Base-by-base conservation (phyloP, 37 sponge, comb jelly and placozoan species). In the Crambe crambe region DNA sequence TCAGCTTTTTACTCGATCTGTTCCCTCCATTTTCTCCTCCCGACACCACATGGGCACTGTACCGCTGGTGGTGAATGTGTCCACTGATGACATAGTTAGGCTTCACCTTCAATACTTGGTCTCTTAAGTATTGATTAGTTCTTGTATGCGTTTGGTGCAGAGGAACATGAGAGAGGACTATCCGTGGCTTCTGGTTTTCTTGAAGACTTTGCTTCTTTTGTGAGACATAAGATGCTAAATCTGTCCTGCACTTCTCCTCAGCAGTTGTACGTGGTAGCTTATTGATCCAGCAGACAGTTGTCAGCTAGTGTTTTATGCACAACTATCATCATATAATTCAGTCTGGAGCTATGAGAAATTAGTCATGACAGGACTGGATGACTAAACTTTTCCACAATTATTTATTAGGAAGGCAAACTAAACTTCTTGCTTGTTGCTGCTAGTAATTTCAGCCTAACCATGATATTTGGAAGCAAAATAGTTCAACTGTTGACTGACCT, bases 81-180 rank as follows among this genome's bases (percentile, higher is more conserved):
- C 89, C 89, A 66, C 83, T 70, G 68, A 88, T 75, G 39, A 81
- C 32, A 70, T 66, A 87, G 35, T 42, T 37, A 4, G 77, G 77
- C 18, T 43, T 20, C 10, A 81, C 9, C 40, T 74, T 61, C 35
- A 72, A 31, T 0, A 35, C 36, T 26, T 12, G 1, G 1, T 10
- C 1, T 25, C 9, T 37, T 17, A 58, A 26, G n/a, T 1, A 2
- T 3, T 10, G 30, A 18, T 27, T 30, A 26, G 6, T 12, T 37
- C 39, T 22, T 20, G 4, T 23, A 22, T 18, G 54, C 2, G 68
- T 29, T 59, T 59, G 65, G 12, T 26, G 30, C 36, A 83, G 56
- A 1, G 83, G 83, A 9, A 83, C 68, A 38, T 83, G 83, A 65
- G 75, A 67, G 66, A 74, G 37, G 3, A 47, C 37, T 8, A 37